Conservation (phyloP, 2,113 vertebrate genomes). For the Trogon surrucura region DNA sequence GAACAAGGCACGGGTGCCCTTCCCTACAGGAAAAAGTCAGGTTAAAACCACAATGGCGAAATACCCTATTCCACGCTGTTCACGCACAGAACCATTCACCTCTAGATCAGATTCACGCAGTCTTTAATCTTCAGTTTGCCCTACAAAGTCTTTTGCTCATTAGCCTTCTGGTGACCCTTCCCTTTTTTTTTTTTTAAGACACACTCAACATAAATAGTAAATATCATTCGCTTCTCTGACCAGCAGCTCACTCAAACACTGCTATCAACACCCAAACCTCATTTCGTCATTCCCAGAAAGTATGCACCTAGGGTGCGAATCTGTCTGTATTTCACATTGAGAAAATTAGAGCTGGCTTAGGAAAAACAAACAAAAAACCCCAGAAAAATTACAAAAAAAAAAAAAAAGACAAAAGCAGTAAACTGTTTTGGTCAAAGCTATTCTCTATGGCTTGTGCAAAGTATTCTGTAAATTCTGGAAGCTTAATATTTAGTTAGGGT, state of each 20-base stretch:
- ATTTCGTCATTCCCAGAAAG: not conserved
- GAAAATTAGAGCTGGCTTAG: constrained; percentile 24
- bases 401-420: not conserved
- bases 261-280: constrained; percentile 59
- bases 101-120: not conserved
- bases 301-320: constrained; percentile 2
- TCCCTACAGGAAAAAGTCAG: not conserved
- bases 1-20: not conserved
- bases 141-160: not conserved
- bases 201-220: constrained; percentile 70
- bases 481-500: not conserved
- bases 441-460: not conserved
- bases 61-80: not conserved
- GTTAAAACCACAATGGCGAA: not conserved
- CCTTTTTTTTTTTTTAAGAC: constrained; percentile 18
- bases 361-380: not conserved
- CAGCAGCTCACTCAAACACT: constrained; percentile 67
- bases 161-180: constrained; percentile 25
- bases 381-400: too few species aligned
- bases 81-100: not conserved
- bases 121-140: not conserved
- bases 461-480: not conserved
- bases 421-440: constrained; percentile 10
- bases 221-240: constrained; percentile 58
- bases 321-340: constrained; percentile 55